Base-by-base conservation (phyloP, 2,113 vertebrate genomes). In the Phylloscopus trochiloides region DNA sequence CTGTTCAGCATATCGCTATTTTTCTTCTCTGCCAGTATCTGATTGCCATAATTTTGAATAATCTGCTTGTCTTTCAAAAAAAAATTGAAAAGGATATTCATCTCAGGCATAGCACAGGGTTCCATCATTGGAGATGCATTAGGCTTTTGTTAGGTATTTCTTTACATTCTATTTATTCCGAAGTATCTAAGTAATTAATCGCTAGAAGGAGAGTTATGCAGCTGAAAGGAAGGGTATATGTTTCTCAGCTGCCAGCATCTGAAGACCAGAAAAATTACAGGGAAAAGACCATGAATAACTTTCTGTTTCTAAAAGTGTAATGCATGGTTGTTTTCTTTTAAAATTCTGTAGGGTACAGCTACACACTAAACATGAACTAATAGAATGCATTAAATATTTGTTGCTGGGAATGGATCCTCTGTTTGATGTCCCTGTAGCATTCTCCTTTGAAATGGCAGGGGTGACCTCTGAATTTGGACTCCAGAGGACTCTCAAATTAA, bases 21-120 rank as follows among this genome's bases (percentile, higher is more conserved):
- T 97, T 97, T 96, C 97, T 97, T 97, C 58, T 87, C 94, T 90
- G 76, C 77, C 87, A n/a, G 78, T 79, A 96, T 97, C 96, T 96
- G 97, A 97, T 97, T 93, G 94, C 96, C 91, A 54, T 97, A 97
- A 97, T 98, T 98, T 97, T 97, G 95, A 97, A 98, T 97, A 95
- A 97, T 97, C 96, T 94, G 83, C 61, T 78, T 96, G 93, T 92
- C 73, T 96, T 95, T 87, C 95, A 97, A 96, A 97, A 97, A 95
- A 95, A 96, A 96, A 94, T 78, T 86, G 87, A 96, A 96, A 96
- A 93, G 82, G 90, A 92, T 97, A 95, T 90, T 94, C 79, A 94
- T 87, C 62, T 86, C 87, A 94, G 91, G 54, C 81, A 71, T 91
- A 80, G 84, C 78, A 93, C n/a, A 1, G 38, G 55, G 79, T 93